A percentile compares a stretch with the other conserved stretches of the same genome.
phyloP scores from a whole-genome alignment of 2,113 vertebrate species.

The Varanus salvator region DNA sequence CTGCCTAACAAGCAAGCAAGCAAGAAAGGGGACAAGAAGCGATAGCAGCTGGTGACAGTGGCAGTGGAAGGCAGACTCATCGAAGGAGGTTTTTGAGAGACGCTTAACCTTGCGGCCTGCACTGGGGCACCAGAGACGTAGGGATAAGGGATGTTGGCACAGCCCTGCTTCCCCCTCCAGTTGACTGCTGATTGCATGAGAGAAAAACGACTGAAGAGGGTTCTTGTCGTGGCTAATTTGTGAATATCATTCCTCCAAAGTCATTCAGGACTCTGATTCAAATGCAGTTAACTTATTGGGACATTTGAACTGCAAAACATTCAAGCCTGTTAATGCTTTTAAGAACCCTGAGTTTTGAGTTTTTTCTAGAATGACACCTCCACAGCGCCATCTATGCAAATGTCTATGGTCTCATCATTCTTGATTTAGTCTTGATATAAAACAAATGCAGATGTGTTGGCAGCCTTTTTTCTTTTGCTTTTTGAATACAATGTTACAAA shows the following conservation, averaged over 20 bases:
- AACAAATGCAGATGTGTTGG: slow-evolving; percentile 65
- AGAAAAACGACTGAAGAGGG: background rate
- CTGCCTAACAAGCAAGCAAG: too few species aligned
- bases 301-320: background rate
- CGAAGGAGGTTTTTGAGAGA: too few species aligned
- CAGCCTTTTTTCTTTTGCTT: slow-evolving; percentile 38
- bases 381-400: slow-evolving; percentile 58
- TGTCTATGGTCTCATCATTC: slow-evolving; percentile 45
- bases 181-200: background rate
- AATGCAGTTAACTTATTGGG: background rate
- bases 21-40: too few species aligned
- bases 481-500: slow-evolving; percentile 53
- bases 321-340: background rate
- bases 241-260: background rate
- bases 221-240: background rate
- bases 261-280: background rate
- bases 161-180: too few species aligned
- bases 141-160: background rate
- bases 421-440: slow-evolving; percentile 47
- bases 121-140: background rate
- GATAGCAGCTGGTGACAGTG: too few species aligned
- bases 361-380: slow-evolving; percentile 68
- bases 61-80: too few species aligned
- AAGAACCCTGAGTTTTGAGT: slow-evolving; percentile 41
- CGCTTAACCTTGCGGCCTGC: too few species aligned